A percentile compares a stretch with the other conserved stretches of the same genome.
Evolutionary conservation across 2,797 vertebrate genomes (phyloP).

Genomic region (Pipistrellus kuhlii): DNA sequence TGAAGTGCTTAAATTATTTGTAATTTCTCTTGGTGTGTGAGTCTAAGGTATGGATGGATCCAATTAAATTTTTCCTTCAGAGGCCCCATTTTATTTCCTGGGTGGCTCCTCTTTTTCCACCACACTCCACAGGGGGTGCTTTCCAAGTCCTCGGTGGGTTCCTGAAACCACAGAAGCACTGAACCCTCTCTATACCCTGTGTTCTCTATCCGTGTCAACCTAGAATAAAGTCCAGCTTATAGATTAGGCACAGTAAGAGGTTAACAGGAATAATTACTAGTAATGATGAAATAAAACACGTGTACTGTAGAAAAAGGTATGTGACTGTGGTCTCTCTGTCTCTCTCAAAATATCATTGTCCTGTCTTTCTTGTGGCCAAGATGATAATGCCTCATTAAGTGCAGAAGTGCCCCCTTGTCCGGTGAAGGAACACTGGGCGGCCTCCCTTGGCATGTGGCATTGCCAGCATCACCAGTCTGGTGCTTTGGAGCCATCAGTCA

Average conservation of each 20-base stretch:
- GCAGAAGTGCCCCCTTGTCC: background rate
- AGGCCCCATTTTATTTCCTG: background rate
- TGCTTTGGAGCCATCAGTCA: background rate
- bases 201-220: background rate
- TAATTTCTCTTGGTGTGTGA: background rate
- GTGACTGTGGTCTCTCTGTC: background rate
- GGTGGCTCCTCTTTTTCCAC: background rate
- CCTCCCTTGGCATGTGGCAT: too few relatives aligned
- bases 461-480: background rate
- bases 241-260: background rate
- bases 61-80: background rate
- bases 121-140: fast-evolving
- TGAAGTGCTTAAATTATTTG: background rate
- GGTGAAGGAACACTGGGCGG: fast-evolving
- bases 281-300: background rate
- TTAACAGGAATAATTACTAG: background rate
- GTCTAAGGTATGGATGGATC: background rate
- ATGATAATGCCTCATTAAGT: background rate
- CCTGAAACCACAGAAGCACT: too few relatives aligned
- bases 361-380: background rate
- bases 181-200: background rate
- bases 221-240: background rate
- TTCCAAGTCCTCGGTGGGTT: background rate
- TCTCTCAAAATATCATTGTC: background rate
- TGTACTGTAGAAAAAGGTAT: background rate